A percentile compares a stretch with the other conserved stretches of the same genome.
phyloP scores from a whole-genome alignment of 2,888 invertebrate species.

The Conomelus anceps region DNA sequence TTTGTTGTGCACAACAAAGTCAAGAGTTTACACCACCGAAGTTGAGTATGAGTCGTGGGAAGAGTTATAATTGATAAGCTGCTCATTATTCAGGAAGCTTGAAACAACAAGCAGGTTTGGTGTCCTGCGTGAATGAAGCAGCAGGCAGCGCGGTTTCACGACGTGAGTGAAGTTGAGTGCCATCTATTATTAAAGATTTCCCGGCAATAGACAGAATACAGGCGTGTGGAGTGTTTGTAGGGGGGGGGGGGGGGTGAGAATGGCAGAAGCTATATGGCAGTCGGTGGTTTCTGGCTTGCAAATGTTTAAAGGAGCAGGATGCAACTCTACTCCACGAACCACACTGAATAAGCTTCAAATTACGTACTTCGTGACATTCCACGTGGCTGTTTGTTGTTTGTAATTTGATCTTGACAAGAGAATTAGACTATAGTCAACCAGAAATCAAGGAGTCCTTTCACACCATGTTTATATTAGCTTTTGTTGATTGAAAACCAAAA shows the following conservation, averaged over 20 bases:
- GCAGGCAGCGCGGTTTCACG: not conserved
- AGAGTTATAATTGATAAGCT: not conserved
- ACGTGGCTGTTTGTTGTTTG: not conserved
- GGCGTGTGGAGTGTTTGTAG: not conserved
- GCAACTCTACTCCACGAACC: not conserved
- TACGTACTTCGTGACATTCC: not conserved
- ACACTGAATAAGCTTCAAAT: not conserved
- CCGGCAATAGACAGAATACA: not conserved
- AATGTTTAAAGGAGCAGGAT: not conserved
- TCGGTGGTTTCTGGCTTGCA: not conserved
- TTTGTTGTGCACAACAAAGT: not conserved
- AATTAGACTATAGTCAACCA: not conserved
- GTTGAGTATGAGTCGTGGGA: not conserved
- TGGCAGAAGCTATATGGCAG: not conserved
- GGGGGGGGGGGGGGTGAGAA: not conserved
- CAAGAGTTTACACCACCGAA: not conserved
- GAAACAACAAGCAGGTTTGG: not conserved
- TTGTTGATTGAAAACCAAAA: not conserved
- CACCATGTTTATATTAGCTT: not conserved
- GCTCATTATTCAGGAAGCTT: not conserved
- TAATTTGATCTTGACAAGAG: not conserved
- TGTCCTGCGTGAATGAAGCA: not conserved
- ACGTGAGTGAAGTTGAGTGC: not conserved
- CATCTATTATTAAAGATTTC: not conserved
- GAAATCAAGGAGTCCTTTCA: not conserved